Base-by-base conservation (phyloP, 2,888 invertebrate genomes). In the Petrolisthes cinctipes region DNA sequence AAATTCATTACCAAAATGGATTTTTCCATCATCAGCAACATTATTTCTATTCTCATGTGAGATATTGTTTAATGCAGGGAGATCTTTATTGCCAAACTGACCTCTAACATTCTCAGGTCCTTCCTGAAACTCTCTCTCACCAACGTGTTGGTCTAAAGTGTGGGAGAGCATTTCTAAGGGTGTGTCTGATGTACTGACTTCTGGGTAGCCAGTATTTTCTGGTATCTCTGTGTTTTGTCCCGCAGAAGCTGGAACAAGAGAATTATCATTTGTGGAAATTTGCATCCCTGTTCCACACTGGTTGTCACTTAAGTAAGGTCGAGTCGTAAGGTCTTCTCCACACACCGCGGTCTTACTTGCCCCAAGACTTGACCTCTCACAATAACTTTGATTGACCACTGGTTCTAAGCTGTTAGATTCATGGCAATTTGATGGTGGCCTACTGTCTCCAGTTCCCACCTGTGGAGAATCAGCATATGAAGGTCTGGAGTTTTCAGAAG, bases 371-470 rank as follows among this genome's bases (percentile, higher is more conserved):
- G 61, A 51, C 53, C 86, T 82, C 61, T 82, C 82, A 86, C 66
- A 82, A 53, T 86, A 79, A 86, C 81, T 71, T 73, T 86, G 82
- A 61, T 75, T 82, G 23, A 68, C 53, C 20, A 73, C 61, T 82
- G 86, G 82, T 66, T 86, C 82, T 20, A 76, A 57, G 11, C 51
- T 73, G 37, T 83, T 73, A 71, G 20, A 37, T 83, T 73, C 57
- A 83, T 83, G 54, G 37, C 66, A 61, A 84, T 73, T 56, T 61
- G 37, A 56, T 82, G 86, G 68, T 76, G 57, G 68, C 85, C 79
- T 86, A n/a, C 76, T 71, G 51, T 79, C 81, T 80, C 82, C 78
- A 78, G 82, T 76, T 76, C 76, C 78, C 53, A 83, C 78, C 82
- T 75, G 66, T 80, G 83, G 73, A 37, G 86, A 37, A 61, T 76